These are phyloP conservation scores for Horisme vitalbata DNA, from an alignment of 2,888 invertebrate species.

Conservation along the genomic window DNA sequence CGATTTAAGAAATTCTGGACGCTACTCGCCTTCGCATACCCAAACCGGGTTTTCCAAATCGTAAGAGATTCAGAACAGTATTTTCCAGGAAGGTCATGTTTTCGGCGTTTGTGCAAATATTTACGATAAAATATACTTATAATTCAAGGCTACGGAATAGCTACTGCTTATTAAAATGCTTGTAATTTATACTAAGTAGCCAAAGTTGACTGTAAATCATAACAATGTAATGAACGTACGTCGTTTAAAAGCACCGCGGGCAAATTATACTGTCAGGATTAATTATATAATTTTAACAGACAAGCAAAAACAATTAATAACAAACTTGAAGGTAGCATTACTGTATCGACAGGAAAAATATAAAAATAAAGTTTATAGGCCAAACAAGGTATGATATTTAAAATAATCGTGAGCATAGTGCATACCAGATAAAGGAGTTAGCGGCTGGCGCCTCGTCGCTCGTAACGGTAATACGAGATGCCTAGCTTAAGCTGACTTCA, in stretches of 20 bases:
- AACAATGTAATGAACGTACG: constrained; percentile 12
- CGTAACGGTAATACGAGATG: constrained; percentile 79
- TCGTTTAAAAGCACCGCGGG: constrained; percentile 8
- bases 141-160: too few relatives aligned
- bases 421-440: constrained; percentile 38
- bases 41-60: neutral
- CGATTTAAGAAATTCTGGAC: constrained; percentile 48
- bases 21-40: constrained; percentile 4
- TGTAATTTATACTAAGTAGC: neutral
- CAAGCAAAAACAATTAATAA: constrained; percentile 20
- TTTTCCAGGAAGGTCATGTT: neutral
- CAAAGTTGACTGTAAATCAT: constrained; percentile 10
- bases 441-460: constrained; percentile 66
- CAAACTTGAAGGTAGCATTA: constrained; percentile 1
- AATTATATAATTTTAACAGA: constrained; percentile 16
- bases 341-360: neutral
- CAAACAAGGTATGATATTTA: constrained; percentile 28
- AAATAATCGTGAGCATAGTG: constrained; percentile 38
- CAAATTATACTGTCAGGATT: constrained; percentile 15
- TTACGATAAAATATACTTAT: too few relatives aligned
- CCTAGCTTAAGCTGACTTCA: constrained; percentile 63
- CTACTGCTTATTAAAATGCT: too few relatives aligned
- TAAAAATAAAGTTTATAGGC: constrained; percentile 2
- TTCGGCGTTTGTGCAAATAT: too few relatives aligned
- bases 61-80: neutral